Evolutionary conservation across 53 echinoderm and acorn worm species (phyloP).

Genomic region (Crossaster papposus): DNA sequence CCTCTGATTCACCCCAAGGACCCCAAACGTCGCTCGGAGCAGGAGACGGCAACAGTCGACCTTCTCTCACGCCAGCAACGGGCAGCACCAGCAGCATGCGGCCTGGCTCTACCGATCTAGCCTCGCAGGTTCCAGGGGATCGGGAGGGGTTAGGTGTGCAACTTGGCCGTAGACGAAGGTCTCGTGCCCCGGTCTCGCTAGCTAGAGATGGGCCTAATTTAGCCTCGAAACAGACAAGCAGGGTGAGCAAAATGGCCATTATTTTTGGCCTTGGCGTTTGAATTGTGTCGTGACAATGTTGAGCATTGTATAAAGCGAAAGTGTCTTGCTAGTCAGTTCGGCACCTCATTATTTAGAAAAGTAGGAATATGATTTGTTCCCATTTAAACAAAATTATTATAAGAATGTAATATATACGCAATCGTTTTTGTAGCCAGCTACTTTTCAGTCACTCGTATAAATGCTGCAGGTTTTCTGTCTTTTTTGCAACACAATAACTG

Average conservation of each 20-base stretch:
- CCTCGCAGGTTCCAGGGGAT: neutral
- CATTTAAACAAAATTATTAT: too few species aligned
- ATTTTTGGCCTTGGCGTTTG: neutral
- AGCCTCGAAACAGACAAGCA: conserved; percentile 15
- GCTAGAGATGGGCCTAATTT: conserved; percentile 13
- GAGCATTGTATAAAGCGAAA: too few species aligned
- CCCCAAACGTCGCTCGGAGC: neutral
- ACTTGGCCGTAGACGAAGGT: conserved; percentile 41
- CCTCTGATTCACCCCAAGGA: neutral
- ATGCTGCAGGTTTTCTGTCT: too few species aligned
- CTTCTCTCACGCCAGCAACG: neutral
- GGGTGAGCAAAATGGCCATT: conserved; percentile 41
- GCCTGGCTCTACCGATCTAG: neutral
- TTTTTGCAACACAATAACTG: too few species aligned
- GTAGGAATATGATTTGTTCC: too few species aligned
- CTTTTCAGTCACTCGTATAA: too few species aligned
- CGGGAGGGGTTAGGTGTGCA: conserved; percentile 9
- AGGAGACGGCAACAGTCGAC: neutral
- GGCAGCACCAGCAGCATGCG: neutral
- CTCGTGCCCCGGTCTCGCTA: conserved; percentile 49
- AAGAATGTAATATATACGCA: too few species aligned
- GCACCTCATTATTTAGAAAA: too few species aligned
- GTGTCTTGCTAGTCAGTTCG: too few species aligned
- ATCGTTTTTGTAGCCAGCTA: too few species aligned
- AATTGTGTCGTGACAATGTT: neutral